Percentiles rank a stretch among this genome's conserved stretches.
Evolutionary conservation across 2,888 invertebrate species (phyloP).

Genomic region (Dryococelus australis): DNA sequence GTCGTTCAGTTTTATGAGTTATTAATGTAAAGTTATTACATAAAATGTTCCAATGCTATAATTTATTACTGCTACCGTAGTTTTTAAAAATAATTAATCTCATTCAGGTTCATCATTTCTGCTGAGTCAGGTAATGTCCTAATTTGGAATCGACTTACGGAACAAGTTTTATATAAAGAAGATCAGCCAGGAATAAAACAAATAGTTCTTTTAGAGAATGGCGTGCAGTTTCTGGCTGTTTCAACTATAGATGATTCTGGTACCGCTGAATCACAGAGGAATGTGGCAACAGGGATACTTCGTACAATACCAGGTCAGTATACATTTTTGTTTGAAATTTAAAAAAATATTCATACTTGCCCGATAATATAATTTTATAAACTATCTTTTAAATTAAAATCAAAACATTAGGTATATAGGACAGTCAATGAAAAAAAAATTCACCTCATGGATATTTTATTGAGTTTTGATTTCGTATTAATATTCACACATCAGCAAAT

Average conservation of each 20-base stretch:
- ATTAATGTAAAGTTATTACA: too few relatives aligned
- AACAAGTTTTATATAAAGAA: constrained; percentile 78
- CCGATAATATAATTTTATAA: too few relatives aligned
- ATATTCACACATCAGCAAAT: too few relatives aligned
- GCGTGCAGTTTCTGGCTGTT: constrained; percentile 76
- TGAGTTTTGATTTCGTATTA: too few relatives aligned
- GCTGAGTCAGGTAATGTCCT: constrained; percentile 92
- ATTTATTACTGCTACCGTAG: too few relatives aligned
- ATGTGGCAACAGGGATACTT: background rate
- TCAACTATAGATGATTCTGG: background rate
- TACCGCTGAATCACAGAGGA: background rate
- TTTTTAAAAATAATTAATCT: background rate
- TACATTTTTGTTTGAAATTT: background rate
- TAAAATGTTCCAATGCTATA: too few relatives aligned
- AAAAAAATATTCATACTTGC: too few relatives aligned
- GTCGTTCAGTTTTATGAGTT: too few relatives aligned
- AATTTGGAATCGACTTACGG: constrained; percentile 83
- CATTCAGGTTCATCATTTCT: constrained; percentile 75
- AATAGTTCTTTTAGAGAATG: constrained; percentile 76
- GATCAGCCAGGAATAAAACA: constrained; percentile 83
- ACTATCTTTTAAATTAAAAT: too few relatives aligned
- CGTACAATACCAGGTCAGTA: constrained; percentile 74
- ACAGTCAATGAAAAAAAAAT: too few relatives aligned
- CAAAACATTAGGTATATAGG: too few relatives aligned
- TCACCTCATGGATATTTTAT: too few relatives aligned